Conservation (phyloP, 2,113 vertebrate species). For the Tachycineta bicolor region DNA sequence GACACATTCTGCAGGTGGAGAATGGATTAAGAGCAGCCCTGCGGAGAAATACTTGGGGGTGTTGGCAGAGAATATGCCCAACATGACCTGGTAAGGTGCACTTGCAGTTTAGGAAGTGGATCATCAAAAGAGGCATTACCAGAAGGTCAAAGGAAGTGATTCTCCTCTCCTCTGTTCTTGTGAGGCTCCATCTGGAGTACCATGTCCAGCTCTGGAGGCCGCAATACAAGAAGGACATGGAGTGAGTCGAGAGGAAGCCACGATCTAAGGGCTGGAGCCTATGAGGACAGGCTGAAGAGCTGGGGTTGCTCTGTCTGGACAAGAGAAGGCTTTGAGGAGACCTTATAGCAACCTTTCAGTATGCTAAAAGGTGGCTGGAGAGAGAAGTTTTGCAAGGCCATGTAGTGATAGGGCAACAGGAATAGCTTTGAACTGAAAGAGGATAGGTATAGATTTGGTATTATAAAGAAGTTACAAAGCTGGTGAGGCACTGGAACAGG, state of each 20-base stretch:
- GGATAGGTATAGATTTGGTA: not conserved
- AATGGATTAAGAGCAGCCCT: not conserved
- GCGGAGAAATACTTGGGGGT: not conserved
- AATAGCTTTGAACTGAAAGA: not conserved
- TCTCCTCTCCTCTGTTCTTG: not conserved
- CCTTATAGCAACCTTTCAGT: not conserved
- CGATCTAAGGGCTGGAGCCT: not conserved
- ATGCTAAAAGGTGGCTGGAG: not conserved
- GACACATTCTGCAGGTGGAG: not conserved
- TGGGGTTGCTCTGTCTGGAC: not conserved
- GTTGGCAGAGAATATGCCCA: fast-evolving
- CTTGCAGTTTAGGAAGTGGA: not conserved
- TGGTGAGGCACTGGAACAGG: not conserved
- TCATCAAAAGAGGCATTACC: not conserved
- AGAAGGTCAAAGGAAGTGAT: not conserved
- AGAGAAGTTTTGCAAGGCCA: not conserved
- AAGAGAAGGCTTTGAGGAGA: not conserved
- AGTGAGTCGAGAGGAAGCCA: not conserved
- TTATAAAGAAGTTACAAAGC: not conserved
- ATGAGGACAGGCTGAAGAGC: not conserved
- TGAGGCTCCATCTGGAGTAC: not conserved
- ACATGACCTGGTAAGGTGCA: not conserved
- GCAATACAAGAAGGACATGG: not conserved
- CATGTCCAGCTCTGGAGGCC: fast-evolving
- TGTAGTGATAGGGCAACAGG: not conserved